Evolutionary conservation across 2,888 invertebrate species (phyloP), one percentile per base, ranked within the genome.

Genomic region (Danaus chrysippus): DNA sequence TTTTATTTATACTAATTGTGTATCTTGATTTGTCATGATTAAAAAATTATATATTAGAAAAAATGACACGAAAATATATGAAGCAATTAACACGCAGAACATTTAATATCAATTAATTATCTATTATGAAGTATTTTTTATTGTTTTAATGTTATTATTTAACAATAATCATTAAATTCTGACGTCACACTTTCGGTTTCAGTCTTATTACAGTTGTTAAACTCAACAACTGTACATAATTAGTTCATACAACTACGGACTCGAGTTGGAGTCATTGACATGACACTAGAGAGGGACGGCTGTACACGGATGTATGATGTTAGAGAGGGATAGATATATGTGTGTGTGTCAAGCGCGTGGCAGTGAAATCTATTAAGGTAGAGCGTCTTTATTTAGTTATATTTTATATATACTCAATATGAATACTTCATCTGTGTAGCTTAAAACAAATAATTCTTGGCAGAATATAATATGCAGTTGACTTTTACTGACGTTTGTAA

Each of bases 301-400:
- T 62, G 19, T 59, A 65, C 66, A 58, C 66, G 60, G 63, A 65
- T 71, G 67, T 66, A 61, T 63, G 54, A 60, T 67, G 64, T 57
- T 70, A 56, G 73, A 79, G 64, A 65, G 76, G 73, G 81, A 77
- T 66, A 63, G 67, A 15, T 49, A 59, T 70, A 73, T 73, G 70
- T 78, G 72, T 76, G 68, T 72, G 75, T 75, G 72, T 72, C 68
- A 69, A 56, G 73, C 73, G 75, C 75, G 73, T 71, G 74, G 71
- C 73, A 84, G 84, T 84, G 85, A 86, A 84, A 86, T 82, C 79
- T 73, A 59, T 71, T 84, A 84, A 84, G 84, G 79, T 71, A 76
- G 75, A 66, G 74, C 17, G 10, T 17, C 17, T 49, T 10, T n/a
- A 13, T 11, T 17, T 17, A 17, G 15, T n/a, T 10, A 49, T 9